A percentile compares a stretch with the other conserved stretches of the same genome.
These are phyloP conservation scores for Pao palembangensis DNA, from an alignment of 2,113 vertebrate species.

Conservation along the genomic window DNA sequence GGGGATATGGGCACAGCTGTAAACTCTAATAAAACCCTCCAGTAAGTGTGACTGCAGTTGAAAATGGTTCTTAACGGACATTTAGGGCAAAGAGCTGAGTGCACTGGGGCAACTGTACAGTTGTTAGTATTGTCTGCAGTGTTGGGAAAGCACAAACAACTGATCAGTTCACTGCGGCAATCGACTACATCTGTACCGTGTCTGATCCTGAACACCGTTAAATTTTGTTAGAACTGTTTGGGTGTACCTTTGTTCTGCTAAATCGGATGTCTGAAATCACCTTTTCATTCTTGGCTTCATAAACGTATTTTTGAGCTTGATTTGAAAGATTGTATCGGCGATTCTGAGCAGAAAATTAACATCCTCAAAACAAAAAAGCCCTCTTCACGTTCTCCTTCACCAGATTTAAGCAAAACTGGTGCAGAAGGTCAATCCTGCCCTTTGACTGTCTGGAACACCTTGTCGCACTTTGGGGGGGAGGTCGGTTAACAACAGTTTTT, in stretches of 20 bases:
- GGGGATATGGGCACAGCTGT: background rate
- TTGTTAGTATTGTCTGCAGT: background rate
- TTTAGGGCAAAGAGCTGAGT: background rate
- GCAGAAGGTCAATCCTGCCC: no score
- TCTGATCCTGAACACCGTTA: slow-evolving; percentile 22
- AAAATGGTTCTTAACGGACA: background rate
- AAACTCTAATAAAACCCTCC: background rate
- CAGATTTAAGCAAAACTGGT: no score
- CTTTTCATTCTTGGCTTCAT: no score
- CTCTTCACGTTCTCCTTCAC: no score
- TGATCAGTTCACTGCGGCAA: slow-evolving; percentile 5
- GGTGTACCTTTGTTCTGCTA: slow-evolving; percentile 6
- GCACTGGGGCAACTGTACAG: background rate
- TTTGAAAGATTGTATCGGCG: background rate
- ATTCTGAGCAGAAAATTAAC: background rate
- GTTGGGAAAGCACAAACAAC: slow-evolving; percentile 27
- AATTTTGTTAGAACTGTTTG: slow-evolving; percentile 17
- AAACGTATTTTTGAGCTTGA: background rate
- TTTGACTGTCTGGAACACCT: no score
- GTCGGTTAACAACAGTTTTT: no score
- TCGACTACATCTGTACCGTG: slow-evolving; percentile 3
- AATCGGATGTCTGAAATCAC: no score
- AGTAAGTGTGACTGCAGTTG: background rate
- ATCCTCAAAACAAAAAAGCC: no score
- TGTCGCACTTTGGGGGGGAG: no score